Base-by-base conservation (phyloP, 2,888 invertebrate genomes). In the Melitaea athalia region DNA sequence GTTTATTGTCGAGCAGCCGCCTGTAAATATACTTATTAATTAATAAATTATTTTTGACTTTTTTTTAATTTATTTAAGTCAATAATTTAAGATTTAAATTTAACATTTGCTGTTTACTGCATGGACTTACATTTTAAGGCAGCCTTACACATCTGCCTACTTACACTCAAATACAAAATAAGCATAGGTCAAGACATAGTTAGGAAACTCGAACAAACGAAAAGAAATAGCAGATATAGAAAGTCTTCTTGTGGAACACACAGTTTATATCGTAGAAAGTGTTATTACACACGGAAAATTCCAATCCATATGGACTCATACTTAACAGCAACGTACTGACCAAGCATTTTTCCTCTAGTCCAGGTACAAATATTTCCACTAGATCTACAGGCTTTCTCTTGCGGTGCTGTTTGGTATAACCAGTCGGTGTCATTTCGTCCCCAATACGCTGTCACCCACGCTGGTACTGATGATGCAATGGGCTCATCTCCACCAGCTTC, bases 401-500 rank as follows among this genome's bases (percentile, higher is more conserved):
- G 95, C 6, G 94, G 94, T 74, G 93, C 94, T 0, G 96, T 96
- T 70, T 90, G 84, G 79, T 95, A 95, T 71, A 93, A 90, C 96
- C 96, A 96, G 80, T 96, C 95, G 11, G 95, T 93, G 5, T 94
- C 92, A 0, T 94, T 88, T 66, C 94, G 88, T 14, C 93, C 93
- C 86, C 95, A 94, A 78, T 94, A 95, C 60, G 94, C 93, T 0
- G 94, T 92, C n/a, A 95, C 94, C 93, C 95, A 94, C n/a, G 95
- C 94, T 0, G 96, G 96, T 3, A 95, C 92, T 4, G 90, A 83
- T 0, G 95, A 90, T 52, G 93, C 94, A 0, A 94, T 93, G 0
- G 95, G 95, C 81, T 95, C 95, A 77, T 96, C 95, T 0, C 94
- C 95, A 0, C 96, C 96, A 0, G 96, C 96, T 88, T 96, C 96